Percentiles rank a stretch among this genome's conserved stretches.
phyloP scores from a whole-genome alignment of 2,888 invertebrate species.

The Himalopsyche kuldschensis region DNA sequence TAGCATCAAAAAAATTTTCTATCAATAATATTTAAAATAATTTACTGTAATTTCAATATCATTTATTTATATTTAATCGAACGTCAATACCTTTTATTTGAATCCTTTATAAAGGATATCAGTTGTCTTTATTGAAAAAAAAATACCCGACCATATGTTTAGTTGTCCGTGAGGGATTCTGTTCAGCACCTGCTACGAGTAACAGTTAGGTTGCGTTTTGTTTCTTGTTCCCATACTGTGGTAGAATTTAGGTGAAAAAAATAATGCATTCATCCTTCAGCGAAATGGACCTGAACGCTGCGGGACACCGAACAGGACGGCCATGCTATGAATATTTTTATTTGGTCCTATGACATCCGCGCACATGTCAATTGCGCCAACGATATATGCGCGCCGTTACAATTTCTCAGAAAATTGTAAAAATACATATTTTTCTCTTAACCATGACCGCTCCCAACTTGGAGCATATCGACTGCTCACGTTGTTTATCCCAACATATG shows the following conservation, averaged over 20 bases:
- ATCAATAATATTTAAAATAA: background rate
- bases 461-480: no score
- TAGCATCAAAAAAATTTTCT: no score
- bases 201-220: slow-evolving; percentile 22
- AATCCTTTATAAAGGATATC: slow-evolving; percentile 5
- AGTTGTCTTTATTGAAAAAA: background rate
- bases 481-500: no score
- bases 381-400: no score
- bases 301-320: background rate
- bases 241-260: background rate
- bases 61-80: background rate
- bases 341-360: no score
- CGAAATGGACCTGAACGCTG: background rate
- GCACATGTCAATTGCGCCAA: no score
- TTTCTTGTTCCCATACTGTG: background rate
- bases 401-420: no score
- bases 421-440: no score
- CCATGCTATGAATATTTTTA: background rate
- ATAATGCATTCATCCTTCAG: background rate
- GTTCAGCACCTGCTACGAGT: slow-evolving; percentile 21
- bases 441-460: no score
- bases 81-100: slow-evolving; percentile 1
- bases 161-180: background rate
- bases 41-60: background rate
- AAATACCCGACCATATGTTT: slow-evolving; percentile 14